Evolutionary conservation across 2,888 invertebrate genomes (phyloP).

Genomic region (Deladenus siricidicola): DNA sequence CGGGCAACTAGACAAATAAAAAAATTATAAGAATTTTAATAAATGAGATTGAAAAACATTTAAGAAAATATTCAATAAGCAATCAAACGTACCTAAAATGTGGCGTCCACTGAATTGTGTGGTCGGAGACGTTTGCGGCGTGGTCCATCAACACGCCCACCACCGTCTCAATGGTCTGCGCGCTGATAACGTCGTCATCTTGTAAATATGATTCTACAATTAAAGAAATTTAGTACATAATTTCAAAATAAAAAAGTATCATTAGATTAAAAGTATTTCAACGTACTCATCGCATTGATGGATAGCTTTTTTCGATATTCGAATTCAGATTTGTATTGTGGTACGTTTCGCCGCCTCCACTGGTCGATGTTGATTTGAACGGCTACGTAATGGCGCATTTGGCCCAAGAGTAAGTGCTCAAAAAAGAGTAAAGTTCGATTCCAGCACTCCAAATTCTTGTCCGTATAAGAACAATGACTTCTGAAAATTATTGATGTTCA

Average conservation of each 20-base stretch:
- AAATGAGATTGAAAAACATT: too few species aligned
- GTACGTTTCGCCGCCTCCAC: slow-evolving; percentile 35
- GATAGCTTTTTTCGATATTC: slow-evolving; percentile 19
- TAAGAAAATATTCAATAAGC: too few species aligned
- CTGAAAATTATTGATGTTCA: slow-evolving; percentile 16
- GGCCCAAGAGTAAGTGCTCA: slow-evolving; percentile 34
- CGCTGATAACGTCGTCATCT: slow-evolving; percentile 23
- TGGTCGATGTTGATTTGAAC: slow-evolving; percentile 43
- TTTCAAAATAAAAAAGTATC: not conserved
- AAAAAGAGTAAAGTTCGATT: slow-evolving; percentile 34
- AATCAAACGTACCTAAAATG: slow-evolving; percentile 32
- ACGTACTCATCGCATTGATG: slow-evolving; percentile 24
- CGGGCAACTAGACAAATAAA: slow-evolving; percentile 36
- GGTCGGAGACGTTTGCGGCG: slow-evolving; percentile 23
- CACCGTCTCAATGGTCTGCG: slow-evolving; percentile 22
- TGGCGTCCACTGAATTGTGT: slow-evolving; percentile 29
- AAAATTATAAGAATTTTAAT: too few species aligned
- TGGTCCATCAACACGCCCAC: slow-evolving; percentile 23
- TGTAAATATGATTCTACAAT: slow-evolving; percentile 21
- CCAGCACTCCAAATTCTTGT: slow-evolving; percentile 34
- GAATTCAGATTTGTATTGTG: slow-evolving; percentile 28
- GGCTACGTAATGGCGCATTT: slow-evolving; percentile 41
- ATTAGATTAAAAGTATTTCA: not conserved
- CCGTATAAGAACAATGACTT: slow-evolving; percentile 26
- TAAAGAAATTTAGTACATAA: not conserved